These are phyloP conservation scores for Phylloscopus collybita DNA, from an alignment of 2,797 vertebrate genomes.

Conservation along the genomic window DNA sequence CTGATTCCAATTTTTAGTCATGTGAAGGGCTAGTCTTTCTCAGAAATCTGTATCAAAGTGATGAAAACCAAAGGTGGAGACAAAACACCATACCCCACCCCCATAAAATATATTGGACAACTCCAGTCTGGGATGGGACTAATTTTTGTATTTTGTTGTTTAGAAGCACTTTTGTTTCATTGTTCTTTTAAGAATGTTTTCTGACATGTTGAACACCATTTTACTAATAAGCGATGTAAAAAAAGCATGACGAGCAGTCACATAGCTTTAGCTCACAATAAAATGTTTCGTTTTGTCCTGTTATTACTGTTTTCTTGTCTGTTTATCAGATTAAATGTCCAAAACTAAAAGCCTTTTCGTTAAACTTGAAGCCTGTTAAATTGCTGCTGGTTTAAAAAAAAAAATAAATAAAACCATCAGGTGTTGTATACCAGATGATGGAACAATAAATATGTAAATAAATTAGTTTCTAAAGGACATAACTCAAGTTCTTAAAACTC, in stretches of 20 bases:
- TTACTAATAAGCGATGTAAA: slow-evolving; percentile 54
- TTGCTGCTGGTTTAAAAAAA: background rate
- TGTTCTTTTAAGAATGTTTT: slow-evolving; percentile 35
- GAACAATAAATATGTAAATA: slow-evolving; percentile 12
- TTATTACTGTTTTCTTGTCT: slow-evolving; percentile 27
- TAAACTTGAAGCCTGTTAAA: slow-evolving; percentile 25
- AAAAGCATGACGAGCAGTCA: slow-evolving; percentile 57
- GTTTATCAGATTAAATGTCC: slow-evolving; percentile 21
- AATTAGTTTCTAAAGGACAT: background rate
- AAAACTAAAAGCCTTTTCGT: background rate
- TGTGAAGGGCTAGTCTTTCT: slow-evolving; percentile 30
- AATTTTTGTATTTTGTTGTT: background rate
- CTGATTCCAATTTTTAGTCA: background rate
- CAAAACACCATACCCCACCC: background rate
- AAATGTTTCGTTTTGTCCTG: slow-evolving; percentile 51
- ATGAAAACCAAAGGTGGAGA: slow-evolving; percentile 44
- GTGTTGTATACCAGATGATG: background rate
- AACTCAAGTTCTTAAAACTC: slow-evolving; percentile 20
- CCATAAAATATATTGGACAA: background rate
- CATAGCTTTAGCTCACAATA: slow-evolving; percentile 60
- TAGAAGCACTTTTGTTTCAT: slow-evolving; percentile 21
- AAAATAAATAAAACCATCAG: background rate
- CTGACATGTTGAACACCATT: slow-evolving; percentile 30
- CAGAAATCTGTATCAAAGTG: background rate
- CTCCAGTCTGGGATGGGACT: background rate